A percentile compares a stretch with the other conserved stretches of the same genome.
Evolutionary conservation across 2,113 vertebrate species (phyloP).

Genomic region (Crotophaga sulcirostris): DNA sequence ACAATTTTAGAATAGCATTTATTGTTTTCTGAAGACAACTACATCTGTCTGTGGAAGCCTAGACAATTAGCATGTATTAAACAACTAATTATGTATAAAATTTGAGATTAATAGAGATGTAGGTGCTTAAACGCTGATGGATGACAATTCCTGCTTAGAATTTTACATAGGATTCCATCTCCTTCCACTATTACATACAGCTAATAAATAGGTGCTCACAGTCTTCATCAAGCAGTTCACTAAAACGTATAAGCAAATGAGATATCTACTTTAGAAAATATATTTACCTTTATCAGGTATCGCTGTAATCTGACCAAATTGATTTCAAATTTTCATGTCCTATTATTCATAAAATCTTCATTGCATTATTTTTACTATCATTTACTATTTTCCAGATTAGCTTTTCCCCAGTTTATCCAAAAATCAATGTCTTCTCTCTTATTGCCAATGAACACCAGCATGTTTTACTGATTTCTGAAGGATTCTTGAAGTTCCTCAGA

Average conservation of each 20-base stretch:
- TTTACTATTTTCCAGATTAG: not conserved
- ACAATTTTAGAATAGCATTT: not conserved
- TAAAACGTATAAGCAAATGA: not conserved
- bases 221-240: not conserved
- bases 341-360: not conserved
- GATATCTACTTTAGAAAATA: not conserved
- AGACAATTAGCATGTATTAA: not conserved
- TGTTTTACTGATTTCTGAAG: not conserved
- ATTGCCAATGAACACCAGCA: not conserved
- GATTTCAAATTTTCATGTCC: not conserved
- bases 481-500: not conserved
- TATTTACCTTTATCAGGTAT: not conserved
- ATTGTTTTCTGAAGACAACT: not conserved
- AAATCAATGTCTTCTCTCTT: not conserved
- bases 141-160: not conserved
- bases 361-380: not conserved
- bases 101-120: not conserved
- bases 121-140: not conserved
- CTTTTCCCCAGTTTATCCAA: not conserved
- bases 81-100: not conserved
- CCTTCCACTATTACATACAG: not conserved
- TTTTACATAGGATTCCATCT: not conserved
- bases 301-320: not conserved
- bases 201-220: not conserved
- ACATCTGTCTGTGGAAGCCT: not conserved